Evolutionary conservation across 2,888 invertebrate species (phyloP), one percentile per base, ranked within the genome.

Genomic region (Spilosoma lubricipeda): DNA sequence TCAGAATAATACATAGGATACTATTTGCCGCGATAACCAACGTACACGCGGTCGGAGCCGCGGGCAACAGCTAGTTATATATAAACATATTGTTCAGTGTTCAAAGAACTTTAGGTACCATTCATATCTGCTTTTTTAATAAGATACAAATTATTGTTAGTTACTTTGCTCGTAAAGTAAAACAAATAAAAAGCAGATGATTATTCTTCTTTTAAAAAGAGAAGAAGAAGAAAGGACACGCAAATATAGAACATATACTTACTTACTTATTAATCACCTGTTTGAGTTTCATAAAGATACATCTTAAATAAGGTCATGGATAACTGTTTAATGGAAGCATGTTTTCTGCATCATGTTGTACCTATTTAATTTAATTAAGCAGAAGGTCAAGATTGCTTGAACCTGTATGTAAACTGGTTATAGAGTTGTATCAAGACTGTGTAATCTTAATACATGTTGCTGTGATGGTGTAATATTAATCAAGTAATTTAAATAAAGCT

Each of bases 301-400:
- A 20, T 39, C 73, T 71, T 65, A 56, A 81, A 82, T 81, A 80
- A 80, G 85, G 80, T 84, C 80, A 82, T 82, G 84, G 85, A 82
- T 82, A 80, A 79, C 68, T 68, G 68, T 18, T 63, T 77, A 82
- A 82, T 86, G 84, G 84, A 82, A 83, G 75, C 82, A 65, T 78
- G 81, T 79, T 73, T 70, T 67, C 74, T 79, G 82, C 73, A 64
- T 39, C 36, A 42, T 73, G 73, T 76, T 30, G 39, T 39, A 42
- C 42, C 13, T 42, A 79, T 80, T 73, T 80, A 59, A 67, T 66
- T 79, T 73, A 77, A 84, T 83, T 78, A 48, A 77, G 77, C 7
- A 75, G 67, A 68, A 79, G 80, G 74, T 75, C 76, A 77, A 30
- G 36, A 52, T 23, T 30, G 33, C 23, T 67, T 74, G 67, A 74